A percentile compares a stretch with the other conserved stretches of the same genome.
Conservation (phyloP, 1,140 invertebrate genomes). For the Schlechtendalia chinensis region DNA sequence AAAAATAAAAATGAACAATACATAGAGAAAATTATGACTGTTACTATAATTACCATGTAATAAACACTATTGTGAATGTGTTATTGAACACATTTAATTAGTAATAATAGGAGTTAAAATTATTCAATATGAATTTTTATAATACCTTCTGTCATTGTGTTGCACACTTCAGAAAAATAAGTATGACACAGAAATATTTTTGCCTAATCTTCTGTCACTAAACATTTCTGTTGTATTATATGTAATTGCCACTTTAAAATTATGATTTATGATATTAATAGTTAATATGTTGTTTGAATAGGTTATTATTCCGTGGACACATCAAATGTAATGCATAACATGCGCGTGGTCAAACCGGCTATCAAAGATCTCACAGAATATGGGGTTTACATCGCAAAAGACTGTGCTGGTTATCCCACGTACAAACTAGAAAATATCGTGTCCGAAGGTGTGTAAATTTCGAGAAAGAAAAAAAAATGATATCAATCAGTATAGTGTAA, state of each 20-base stretch:
- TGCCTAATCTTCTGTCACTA: no score
- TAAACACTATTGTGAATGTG: no score
- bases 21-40: no score
- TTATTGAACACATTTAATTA: no score
- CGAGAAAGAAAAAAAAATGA: background rate
- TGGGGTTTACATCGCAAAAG: constrained; percentile 69
- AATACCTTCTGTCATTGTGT: background rate
- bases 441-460: constrained; percentile 58
- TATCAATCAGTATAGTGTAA: background rate
- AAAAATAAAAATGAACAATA: no score
- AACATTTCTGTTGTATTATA: no score
- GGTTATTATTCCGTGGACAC: constrained; percentile 83
- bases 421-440: constrained; percentile 71
- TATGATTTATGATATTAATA: no score
- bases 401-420: constrained; percentile 70
- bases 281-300: constrained; percentile 51
- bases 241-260: no score
- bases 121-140: background rate
- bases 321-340: constrained; percentile 71
- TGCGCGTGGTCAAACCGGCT: constrained; percentile 73
- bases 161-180: no score
- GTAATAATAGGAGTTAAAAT: background rate
- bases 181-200: no score
- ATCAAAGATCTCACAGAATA: constrained; percentile 66
- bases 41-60: no score